A percentile compares a stretch with the other conserved stretches of the same genome.
phyloP scores from a whole-genome alignment of 30 jellyfish, hydroid and myxozoan genomes.

The Turritopsis dohrnii region DNA sequence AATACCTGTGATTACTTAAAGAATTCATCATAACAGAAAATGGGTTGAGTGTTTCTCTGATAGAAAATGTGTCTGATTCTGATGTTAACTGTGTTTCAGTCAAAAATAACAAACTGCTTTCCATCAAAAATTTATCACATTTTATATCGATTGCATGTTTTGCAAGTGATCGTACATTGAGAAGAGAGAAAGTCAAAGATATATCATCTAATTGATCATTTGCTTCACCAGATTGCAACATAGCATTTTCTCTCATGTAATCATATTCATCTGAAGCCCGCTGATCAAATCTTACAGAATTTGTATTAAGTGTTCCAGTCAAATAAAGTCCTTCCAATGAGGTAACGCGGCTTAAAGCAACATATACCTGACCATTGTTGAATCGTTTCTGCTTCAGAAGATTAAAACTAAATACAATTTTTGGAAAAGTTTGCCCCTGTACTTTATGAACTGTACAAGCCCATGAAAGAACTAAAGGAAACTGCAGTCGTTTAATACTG shows the following conservation, averaged over 20 bases:
- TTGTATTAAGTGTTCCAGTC: conserved; percentile 16
- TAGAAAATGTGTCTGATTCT: not conserved
- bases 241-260: not conserved
- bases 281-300: not conserved
- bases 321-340: conserved; percentile 23
- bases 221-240: not conserved
- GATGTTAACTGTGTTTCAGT: conserved; percentile 27
- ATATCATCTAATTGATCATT: not conserved
- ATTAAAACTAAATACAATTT: conserved; percentile 16
- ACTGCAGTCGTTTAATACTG: conserved; percentile 7
- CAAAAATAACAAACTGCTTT: not conserved
- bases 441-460: conserved; percentile 35
- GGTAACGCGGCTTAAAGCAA: conserved; percentile 28
- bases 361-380: conserved; percentile 28
- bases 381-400: conserved; percentile 9
- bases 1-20: not conserved
- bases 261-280: conserved; percentile 3
- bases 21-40: not conserved
- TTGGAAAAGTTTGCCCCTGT: conserved; percentile 20
- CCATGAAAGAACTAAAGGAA: conserved; percentile 21
- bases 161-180: conserved; percentile 22
- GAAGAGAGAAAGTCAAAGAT: not conserved
- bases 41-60: not conserved
- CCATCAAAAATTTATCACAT: not conserved
- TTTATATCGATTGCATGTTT: conserved; percentile 13